Conservation (phyloP, 2,888 invertebrate species). For the Clistopyga incitator region DNA sequence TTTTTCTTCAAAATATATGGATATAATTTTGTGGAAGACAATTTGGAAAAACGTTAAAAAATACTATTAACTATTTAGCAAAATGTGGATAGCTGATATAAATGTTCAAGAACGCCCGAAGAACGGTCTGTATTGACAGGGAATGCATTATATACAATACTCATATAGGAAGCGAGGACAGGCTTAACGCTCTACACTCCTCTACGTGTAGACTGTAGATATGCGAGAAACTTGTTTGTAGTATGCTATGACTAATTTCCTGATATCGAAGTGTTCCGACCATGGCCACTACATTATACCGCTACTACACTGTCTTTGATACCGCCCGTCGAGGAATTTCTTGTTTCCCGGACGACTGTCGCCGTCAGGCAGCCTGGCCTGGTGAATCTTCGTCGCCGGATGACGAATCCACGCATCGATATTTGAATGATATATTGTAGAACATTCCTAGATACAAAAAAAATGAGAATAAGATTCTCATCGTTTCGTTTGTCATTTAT, state of each 20-base stretch:
- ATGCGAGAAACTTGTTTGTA: constrained; percentile 43
- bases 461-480: not conserved
- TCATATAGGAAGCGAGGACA: not conserved
- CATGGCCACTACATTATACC: constrained; percentile 42
- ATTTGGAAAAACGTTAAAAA: no score
- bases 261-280: constrained; percentile 60
- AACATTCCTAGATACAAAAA: constrained; percentile 24
- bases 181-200: not conserved
- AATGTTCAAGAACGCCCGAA: no score
- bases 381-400: constrained; percentile 25
- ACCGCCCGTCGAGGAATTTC: constrained; percentile 35
- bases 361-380: constrained; percentile 27
- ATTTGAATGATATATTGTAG: not conserved
- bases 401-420: constrained; percentile 24
- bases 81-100: no score
- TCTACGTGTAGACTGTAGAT: not conserved
- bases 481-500: not conserved
- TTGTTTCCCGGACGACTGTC: constrained; percentile 37
- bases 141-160: not conserved
- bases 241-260: constrained; percentile 65
- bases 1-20: no score
- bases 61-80: no score
- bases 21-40: no score
- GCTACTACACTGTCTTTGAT: constrained; percentile 13
- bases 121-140: no score